A percentile compares a stretch with the other conserved stretches of the same genome.
Conservation (phyloP, 23 tunicate genomes). For the Phallusia fumigata region DNA sequence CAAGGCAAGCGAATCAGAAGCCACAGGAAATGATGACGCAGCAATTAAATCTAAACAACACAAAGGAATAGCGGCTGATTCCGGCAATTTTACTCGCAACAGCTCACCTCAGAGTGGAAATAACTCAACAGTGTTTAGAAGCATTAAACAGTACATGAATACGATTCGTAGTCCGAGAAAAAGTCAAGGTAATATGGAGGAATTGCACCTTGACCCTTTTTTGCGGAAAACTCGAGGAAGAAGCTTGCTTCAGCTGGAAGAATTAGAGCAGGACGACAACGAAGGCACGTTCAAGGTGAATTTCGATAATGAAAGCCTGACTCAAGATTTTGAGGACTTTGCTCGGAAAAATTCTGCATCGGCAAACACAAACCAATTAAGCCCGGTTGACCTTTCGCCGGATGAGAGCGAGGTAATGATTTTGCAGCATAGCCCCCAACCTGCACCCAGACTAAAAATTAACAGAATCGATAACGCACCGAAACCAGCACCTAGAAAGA, state of each 20-base stretch:
- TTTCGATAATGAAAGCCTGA: not conserved
- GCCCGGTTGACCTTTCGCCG: not conserved
- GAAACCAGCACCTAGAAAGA: not conserved
- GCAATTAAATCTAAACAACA: not conserved
- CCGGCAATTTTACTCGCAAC: not conserved
- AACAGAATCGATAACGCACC: not conserved
- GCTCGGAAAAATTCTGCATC: not conserved
- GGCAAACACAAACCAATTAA: not conserved
- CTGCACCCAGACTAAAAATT: constrained; percentile 2
- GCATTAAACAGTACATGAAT: not conserved
- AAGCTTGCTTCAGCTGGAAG: constrained; percentile 37
- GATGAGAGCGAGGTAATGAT: not conserved
- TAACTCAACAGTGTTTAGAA: not conserved
- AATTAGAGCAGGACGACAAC: constrained; percentile 4
- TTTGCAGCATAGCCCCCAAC: not conserved
- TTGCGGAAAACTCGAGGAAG: not conserved
- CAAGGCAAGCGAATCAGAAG: not conserved
- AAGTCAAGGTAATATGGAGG: not conserved
- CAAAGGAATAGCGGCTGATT: not conserved
- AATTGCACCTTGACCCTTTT: not conserved
- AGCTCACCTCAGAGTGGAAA: not conserved
- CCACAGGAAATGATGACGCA: no score
- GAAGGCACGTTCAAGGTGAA: not conserved
- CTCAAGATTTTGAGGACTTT: not conserved
- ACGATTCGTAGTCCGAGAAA: not conserved